Evolutionary conservation across 2,113 vertebrate species (phyloP), one percentile per base, ranked within the genome.

Genomic region (Halcyon malimbica): DNA sequence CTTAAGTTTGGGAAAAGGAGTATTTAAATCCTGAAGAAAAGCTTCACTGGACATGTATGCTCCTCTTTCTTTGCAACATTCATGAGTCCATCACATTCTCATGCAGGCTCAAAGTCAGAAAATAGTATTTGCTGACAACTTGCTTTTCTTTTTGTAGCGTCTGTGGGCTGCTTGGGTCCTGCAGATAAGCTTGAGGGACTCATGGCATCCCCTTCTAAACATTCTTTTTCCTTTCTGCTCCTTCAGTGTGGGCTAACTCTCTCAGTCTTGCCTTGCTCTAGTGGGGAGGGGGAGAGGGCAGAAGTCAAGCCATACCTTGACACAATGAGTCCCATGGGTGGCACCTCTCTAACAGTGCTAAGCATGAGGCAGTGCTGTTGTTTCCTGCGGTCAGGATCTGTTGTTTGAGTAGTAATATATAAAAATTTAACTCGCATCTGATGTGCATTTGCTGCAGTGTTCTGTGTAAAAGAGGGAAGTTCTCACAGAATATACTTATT

Each of bases 11-110:
- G 94, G 59, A 96, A 96, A 97, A 96, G 60, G 67, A 73, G 82
- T 96, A 96, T 97, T 97, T 90, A 97, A 96, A 96, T 93, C 80
- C 79, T 35, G 42, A 96, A 88, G 83, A 88, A 94, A 84, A 97
- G 95, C 96, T 89, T 89, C 89, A 64, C 57, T 88, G 94, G 60
- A 83, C 76, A 39, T 51, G 50, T 68, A 68, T 64, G 63, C 64
- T 83, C 8, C 42, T 76, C 63, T 94, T 89, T 94, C 82, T 91
- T 70, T 83, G 67, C 81, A 59, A 63, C 71, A 48, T 54, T 92
- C 5, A 0, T 6, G 8, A 86, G 15, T 19, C 76, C 64, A 60
- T 87, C 42, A 7, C 67, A 64, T 78, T 78, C 41, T 41, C 70
- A 18, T 73, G 51, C 71, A 82, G 53, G 31, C 92, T 91, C 94